These are phyloP conservation scores for Marmota flaviventris DNA, from an alignment of 2,113 vertebrate genomes.

Conservation along the genomic window DNA sequence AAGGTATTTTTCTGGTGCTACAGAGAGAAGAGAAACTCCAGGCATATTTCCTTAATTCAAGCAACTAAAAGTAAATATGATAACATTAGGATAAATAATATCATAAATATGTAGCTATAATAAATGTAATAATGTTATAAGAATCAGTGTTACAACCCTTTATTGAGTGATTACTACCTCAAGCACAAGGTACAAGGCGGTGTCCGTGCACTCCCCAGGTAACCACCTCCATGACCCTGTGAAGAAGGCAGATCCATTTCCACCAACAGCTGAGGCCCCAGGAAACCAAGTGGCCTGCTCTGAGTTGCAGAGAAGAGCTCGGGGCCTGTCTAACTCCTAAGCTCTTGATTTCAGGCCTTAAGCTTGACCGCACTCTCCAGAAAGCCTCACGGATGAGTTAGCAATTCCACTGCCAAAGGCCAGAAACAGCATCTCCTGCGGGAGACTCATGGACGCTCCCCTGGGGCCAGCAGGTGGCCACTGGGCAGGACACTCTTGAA, in stretches of 20 bases:
- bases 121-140: not conserved
- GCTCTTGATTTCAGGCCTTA: not conserved
- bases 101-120: no score
- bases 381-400: not conserved
- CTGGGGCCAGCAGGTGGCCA: not conserved
- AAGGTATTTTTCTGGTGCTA: not conserved
- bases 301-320: not conserved
- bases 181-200: not conserved
- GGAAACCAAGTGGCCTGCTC: not conserved
- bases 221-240: not conserved
- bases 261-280: accelerated
- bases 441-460: no score
- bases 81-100: no score
- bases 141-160: not conserved
- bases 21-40: not conserved
- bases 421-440: not conserved
- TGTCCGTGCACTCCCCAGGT: not conserved
- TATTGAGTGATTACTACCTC: not conserved
- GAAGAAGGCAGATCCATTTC: not conserved
- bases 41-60: not conserved
- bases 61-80: not conserved
- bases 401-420: not conserved
- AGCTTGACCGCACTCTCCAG: not conserved
- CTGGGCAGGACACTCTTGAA: not conserved
- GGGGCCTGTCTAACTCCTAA: not conserved